Evolutionary conservation across 2,888 invertebrate genomes (phyloP).

Genomic region (Chironomus tentans): DNA sequence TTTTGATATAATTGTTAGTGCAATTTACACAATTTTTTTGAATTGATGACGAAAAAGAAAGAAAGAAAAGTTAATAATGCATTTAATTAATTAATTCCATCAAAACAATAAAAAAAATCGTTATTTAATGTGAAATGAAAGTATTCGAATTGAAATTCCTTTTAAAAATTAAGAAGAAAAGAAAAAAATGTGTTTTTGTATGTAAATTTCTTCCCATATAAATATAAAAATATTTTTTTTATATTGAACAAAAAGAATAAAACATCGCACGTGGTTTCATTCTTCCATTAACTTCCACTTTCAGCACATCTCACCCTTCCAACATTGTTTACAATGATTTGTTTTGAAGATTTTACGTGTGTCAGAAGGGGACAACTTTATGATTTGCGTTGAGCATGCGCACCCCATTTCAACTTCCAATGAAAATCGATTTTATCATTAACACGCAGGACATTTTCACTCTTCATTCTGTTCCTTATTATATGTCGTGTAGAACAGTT

Average conservation of each 20-base stretch:
- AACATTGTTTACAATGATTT: neutral
- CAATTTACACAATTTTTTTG: too few relatives aligned
- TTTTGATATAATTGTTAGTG: too few relatives aligned
- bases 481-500: neutral
- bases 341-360: neutral
- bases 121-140: too few relatives aligned
- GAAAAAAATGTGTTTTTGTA: too few relatives aligned
- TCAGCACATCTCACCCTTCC: neutral
- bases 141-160: too few relatives aligned
- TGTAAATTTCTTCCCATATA: too few relatives aligned
- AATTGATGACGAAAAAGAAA: too few relatives aligned
- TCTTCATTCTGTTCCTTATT: conserved; percentile 11
- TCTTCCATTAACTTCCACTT: neutral
- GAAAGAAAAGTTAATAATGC: too few relatives aligned
- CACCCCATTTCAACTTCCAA: neutral
- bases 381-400: neutral
- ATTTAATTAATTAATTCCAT: too few relatives aligned
- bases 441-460: conserved; percentile 19
- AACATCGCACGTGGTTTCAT: neutral
- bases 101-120: too few relatives aligned
- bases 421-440: conserved; percentile 17
- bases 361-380: neutral
- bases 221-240: neutral
- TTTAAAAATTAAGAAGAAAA: too few relatives aligned
- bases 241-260: neutral